Evolutionary conservation across 2,888 invertebrate genomes (phyloP).

Genomic region (Hemaris fuciformis): DNA sequence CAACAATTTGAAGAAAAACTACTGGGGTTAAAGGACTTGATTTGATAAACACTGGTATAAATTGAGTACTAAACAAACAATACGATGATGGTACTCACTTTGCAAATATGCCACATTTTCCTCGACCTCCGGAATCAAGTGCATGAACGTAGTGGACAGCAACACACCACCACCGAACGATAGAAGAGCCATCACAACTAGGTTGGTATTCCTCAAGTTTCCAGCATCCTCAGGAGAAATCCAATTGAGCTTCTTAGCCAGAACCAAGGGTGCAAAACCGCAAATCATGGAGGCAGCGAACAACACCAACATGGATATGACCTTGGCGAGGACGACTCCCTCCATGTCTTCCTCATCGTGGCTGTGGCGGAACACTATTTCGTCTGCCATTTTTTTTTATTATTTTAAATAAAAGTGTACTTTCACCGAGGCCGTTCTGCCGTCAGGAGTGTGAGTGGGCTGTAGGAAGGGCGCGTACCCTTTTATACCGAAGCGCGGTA

Average conservation of each 20-base stretch:
- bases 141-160: constrained; percentile 90
- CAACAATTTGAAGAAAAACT: too few species aligned
- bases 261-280: constrained; percentile 87
- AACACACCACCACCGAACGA: constrained; percentile 94
- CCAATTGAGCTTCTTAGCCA: constrained; percentile 85
- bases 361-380: constrained; percentile 34
- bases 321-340: constrained; percentile 85
- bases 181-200: constrained; percentile 82
- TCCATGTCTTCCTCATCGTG: constrained; percentile 49
- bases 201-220: constrained; percentile 71
- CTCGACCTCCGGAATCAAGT: constrained; percentile 89
- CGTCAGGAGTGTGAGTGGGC: constrained; percentile 38
- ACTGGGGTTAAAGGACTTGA: too few species aligned
- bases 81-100: constrained; percentile 53
- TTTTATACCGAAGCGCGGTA: constrained; percentile 62
- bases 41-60: not conserved
- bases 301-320: constrained; percentile 89
- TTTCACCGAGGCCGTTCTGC: constrained; percentile 20
- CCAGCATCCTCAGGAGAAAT: constrained; percentile 70
- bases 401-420: constrained; percentile 17
- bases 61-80: not conserved
- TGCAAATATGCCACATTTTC: constrained; percentile 85
- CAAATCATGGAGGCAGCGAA: constrained; percentile 88
- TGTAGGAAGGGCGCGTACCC: constrained; percentile 43
- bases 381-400: constrained; percentile 38